Evolutionary conservation across 2,888 invertebrate species (phyloP).

Genomic region (Noctua janthina): DNA sequence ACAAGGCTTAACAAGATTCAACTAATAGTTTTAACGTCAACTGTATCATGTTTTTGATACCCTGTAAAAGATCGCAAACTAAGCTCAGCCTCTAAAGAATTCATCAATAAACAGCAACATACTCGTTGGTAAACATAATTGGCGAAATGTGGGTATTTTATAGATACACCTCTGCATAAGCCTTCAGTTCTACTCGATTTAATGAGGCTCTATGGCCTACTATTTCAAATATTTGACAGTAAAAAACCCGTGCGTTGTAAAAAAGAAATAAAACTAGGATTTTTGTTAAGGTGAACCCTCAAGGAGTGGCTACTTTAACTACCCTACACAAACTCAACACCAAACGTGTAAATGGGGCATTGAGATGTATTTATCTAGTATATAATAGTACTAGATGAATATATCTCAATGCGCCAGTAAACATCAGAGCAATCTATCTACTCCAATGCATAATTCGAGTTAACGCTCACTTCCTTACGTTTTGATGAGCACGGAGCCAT

Average conservation of each 20-base stretch:
- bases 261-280: neutral
- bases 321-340: neutral
- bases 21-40: neutral
- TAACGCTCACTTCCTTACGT: conserved; percentile 61
- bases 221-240: neutral
- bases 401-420: conserved; percentile 9
- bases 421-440: conserved; percentile 26
- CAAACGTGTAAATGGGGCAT: neutral
- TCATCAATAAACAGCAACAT: neutral
- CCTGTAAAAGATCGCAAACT: neutral
- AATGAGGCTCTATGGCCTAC: neutral
- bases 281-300: neutral
- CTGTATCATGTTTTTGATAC: no score
- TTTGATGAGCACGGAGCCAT: conserved; percentile 60
- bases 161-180: neutral
- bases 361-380: neutral
- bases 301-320: neutral
- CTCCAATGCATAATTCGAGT: conserved; percentile 38
- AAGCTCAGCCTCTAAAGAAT: neutral
- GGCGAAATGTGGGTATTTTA: neutral
- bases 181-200: neutral
- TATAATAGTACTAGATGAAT: no score
- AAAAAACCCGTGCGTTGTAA: neutral
- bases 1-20: neutral
- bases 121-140: neutral